Conservation (phyloP, 1,140 invertebrate species). For the Laupala kohalensis region DNA sequence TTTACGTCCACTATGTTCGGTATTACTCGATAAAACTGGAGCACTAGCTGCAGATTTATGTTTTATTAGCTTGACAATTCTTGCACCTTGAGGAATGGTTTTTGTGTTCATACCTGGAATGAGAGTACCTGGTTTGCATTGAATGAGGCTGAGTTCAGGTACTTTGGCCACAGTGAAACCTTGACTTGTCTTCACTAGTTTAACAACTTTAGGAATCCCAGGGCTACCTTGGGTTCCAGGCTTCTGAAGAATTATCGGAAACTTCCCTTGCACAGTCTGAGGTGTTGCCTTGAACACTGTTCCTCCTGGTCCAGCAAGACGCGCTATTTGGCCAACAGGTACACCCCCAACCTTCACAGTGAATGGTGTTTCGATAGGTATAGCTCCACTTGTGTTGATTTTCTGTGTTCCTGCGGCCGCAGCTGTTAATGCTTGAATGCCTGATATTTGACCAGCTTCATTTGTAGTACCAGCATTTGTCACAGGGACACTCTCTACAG, state of each 20-base stretch:
- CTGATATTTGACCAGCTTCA: slow-evolving; percentile 23
- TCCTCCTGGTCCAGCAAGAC: slow-evolving; percentile 15
- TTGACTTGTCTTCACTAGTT: slow-evolving; percentile 77
- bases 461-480: background rate
- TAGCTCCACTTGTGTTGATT: slow-evolving; percentile 35
- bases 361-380: background rate
- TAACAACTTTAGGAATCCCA: slow-evolving; percentile 63
- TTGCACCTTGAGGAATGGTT: slow-evolving; percentile 46
- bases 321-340: background rate
- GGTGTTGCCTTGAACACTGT: slow-evolving; percentile 26
- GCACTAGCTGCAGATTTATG: slow-evolving; percentile 22
- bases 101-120: slow-evolving; percentile 24
- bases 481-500: slow-evolving; percentile 24
- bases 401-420: slow-evolving; percentile 71
- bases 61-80: slow-evolving; percentile 70
- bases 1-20: slow-evolving; percentile 42
- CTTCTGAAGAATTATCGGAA: slow-evolving; percentile 47
- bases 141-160: slow-evolving; percentile 42
- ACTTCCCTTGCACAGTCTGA: slow-evolving; percentile 27
- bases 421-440: slow-evolving; percentile 63
- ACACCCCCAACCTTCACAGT: background rate
- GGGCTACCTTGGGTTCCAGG: slow-evolving; percentile 20
- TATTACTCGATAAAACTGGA: slow-evolving; percentile 20
- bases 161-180: slow-evolving; percentile 69
- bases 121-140: slow-evolving; percentile 34